phyloP scores from a whole-genome alignment of 2,888 invertebrate species.

The Drosophila cracens region DNA sequence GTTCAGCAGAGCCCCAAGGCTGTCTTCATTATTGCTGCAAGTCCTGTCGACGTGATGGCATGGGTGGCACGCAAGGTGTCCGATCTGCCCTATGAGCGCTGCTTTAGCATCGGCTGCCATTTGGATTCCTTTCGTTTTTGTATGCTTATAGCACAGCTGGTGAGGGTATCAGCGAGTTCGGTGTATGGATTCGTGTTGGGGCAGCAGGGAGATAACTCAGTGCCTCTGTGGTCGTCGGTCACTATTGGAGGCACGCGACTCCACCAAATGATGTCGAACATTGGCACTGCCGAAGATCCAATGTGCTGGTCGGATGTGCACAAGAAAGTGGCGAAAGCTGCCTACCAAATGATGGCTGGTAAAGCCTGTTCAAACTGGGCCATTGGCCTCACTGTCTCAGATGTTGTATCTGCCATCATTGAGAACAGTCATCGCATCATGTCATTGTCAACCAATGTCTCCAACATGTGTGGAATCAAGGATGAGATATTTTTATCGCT shows the following conservation, averaged over 20 bases:
- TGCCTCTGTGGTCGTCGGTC: conserved; percentile 95
- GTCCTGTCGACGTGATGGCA: conserved; percentile 95
- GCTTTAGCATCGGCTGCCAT: conserved; percentile 95
- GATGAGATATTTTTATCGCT: conserved; percentile 93
- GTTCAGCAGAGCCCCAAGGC: conserved; percentile 90
- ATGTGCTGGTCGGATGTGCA: conserved; percentile 91
- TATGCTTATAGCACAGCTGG: conserved; percentile 90
- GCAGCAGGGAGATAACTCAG: conserved; percentile 94
- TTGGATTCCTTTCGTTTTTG: conserved; percentile 94
- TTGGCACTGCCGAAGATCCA: conserved; percentile 89
- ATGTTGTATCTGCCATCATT: conserved; percentile 88
- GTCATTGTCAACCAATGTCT: conserved; percentile 89
- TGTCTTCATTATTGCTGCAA: conserved; percentile 92
- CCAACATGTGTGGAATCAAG: conserved; percentile 88
- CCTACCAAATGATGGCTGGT: conserved; percentile 91
- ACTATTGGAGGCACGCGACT: conserved; percentile 93
- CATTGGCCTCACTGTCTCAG: conserved; percentile 90
- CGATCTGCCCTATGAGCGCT: conserved; percentile 92
- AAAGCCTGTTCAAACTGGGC: conserved; percentile 96
- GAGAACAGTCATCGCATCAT: conserved; percentile 89
- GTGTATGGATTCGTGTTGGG: conserved; percentile 95
- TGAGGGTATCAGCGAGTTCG: conserved; percentile 91
- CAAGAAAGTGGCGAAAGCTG: conserved; percentile 90
- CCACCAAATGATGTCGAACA: conserved; percentile 88
- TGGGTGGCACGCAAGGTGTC: conserved; percentile 95